Evolutionary conservation across 2,113 vertebrate genomes (phyloP).

Genomic region (Pygoscelis antarcticus): DNA sequence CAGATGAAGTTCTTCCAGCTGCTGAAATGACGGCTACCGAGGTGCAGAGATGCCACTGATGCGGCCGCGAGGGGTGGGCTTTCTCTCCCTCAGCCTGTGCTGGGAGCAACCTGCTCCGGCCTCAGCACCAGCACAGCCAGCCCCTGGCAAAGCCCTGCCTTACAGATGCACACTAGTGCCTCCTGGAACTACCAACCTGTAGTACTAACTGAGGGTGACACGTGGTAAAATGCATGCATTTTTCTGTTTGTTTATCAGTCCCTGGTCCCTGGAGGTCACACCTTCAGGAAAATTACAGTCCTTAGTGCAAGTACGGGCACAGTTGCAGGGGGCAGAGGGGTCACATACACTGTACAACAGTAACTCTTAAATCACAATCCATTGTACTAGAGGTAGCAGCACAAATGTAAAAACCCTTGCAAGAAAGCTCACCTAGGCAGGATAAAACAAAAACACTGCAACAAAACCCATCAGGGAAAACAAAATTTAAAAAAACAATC

Average conservation of each 20-base stretch:
- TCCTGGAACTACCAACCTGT: neutral
- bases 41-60: neutral
- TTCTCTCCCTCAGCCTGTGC: neutral
- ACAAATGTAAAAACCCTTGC: neutral
- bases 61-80: neutral
- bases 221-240: neutral
- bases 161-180: neutral
- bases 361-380: neutral
- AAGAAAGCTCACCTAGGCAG: neutral
- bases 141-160: neutral
- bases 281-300: neutral
- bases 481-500: neutral
- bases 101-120: neutral
- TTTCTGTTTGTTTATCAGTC: neutral
- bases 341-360: neutral
- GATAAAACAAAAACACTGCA: neutral
- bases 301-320: neutral
- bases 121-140: neutral
- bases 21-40: neutral
- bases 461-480: neutral
- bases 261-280: neutral
- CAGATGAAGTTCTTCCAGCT: neutral
- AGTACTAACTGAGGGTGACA: neutral
- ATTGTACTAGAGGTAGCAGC: neutral
- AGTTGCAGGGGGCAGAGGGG: neutral